These are phyloP conservation scores for Melinaea menophilus DNA, from an alignment of 2,888 invertebrate species.

Conservation along the genomic window DNA sequence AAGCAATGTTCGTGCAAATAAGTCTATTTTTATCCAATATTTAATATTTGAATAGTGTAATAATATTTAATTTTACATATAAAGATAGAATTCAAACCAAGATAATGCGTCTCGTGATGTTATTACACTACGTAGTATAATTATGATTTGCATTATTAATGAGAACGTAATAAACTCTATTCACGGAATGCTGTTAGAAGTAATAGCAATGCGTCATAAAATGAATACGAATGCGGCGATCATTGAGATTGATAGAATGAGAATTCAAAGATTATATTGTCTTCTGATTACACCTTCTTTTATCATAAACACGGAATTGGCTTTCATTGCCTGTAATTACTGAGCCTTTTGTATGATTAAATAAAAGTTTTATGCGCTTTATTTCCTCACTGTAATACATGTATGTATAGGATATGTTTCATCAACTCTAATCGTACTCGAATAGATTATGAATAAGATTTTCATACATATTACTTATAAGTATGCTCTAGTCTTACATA, in stretches of 20 bases:
- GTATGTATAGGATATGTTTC: no score
- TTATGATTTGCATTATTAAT: slow-evolving; percentile 22
- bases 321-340: slow-evolving; percentile 22
- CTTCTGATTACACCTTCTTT: slow-evolving; percentile 24
- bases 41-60: background rate
- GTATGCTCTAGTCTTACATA: slow-evolving; percentile 50
- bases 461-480: background rate
- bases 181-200: slow-evolving; percentile 11
- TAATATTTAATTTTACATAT: background rate
- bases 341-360: slow-evolving; percentile 22
- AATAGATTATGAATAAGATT: background rate
- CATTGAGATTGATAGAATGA: slow-evolving; percentile 19
- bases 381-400: no score
- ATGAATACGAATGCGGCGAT: slow-evolving; percentile 20
- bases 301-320: slow-evolving; percentile 22
- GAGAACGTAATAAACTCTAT: slow-evolving; percentile 16
- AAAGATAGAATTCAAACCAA: slow-evolving; percentile 7
- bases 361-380: slow-evolving; percentile 9
- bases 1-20: slow-evolving; percentile 39
- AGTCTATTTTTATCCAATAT: slow-evolving; percentile 23
- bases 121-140: slow-evolving; percentile 18
- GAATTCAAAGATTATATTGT: slow-evolving; percentile 25
- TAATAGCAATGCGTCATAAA: slow-evolving; percentile 22
- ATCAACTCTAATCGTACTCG: no score
- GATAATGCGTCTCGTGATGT: slow-evolving; percentile 16